Evolutionary conservation across 1,140 invertebrate genomes (phyloP), one percentile per base, ranked within the genome.

Genomic region (Saccostrea echinata): DNA sequence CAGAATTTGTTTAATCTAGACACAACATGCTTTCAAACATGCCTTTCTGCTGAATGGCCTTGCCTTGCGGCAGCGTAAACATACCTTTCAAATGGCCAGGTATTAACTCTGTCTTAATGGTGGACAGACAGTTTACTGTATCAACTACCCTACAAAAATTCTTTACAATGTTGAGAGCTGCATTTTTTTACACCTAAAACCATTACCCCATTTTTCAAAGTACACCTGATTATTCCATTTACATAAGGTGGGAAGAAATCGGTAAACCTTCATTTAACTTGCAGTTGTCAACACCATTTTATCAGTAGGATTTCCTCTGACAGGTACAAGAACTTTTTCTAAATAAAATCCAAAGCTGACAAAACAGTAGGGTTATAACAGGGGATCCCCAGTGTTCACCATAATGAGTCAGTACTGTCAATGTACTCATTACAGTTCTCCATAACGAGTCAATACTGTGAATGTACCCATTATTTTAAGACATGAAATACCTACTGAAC

Each of bases 261-360:
- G 68, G 68, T 76, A 76, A 76, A 33, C 68, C 27, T 76, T 76
- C 27, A 11, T 76, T 76, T 30, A 76, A 30, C 24, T 76, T 76
- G 68, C 1, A 27, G 27, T 30, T 76, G 68, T 76, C 68, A 76
- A 76, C 68, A 30, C 24, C 68, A 30, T 76, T 76, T 76, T 76
- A 76, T 76, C 68, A 76, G 68, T 76, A 76, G 68, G 68, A 76
- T 33, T 76, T 76, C 68, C 68, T 76, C 24, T 13, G 68, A 76
- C 9, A 33, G 27, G 16, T 16, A 76, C 27, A 76, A 76, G 30
- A 76, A 76, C 27, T 76, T 33, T 76, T 18, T 76, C 68, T 30
- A 33, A 76, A 30, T 13, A 35, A 76, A 76, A 27, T 76, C 55
- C 68, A 30, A 3, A 76, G 11, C 24, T 18, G 30, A 33, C 27